phyloP scores from a whole-genome alignment of 2,888 invertebrate species.

The Brachycybe producta region DNA sequence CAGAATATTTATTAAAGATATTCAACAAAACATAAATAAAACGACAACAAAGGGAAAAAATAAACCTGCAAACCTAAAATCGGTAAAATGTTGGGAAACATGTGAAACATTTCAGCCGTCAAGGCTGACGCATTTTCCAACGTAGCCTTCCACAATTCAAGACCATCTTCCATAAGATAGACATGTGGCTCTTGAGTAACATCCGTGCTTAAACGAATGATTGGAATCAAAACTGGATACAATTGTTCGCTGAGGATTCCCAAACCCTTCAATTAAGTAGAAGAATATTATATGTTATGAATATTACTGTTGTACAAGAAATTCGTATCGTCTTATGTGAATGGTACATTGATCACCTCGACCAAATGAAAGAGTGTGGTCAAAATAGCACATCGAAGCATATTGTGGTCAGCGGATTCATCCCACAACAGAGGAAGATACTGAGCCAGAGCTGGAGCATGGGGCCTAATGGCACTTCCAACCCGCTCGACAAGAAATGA shows the following conservation, averaged over 20 bases:
- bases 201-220: constrained; percentile 62
- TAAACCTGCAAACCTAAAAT: constrained; percentile 48
- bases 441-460: constrained; percentile 53
- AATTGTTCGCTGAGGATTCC: constrained; percentile 39
- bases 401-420: constrained; percentile 71
- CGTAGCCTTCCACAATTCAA: constrained; percentile 76
- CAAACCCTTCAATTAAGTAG: constrained; percentile 33
- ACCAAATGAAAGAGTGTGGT: constrained; percentile 74
- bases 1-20: not conserved
- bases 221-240: constrained; percentile 44
- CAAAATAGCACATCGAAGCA: constrained; percentile 81
- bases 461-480: constrained; percentile 56
- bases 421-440: constrained; percentile 81
- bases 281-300: too few relatives aligned
- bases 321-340: not conserved
- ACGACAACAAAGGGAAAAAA: not conserved
- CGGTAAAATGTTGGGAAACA: constrained; percentile 59
- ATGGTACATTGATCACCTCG: constrained; percentile 43
- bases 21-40: not conserved
- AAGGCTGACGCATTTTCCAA: constrained; percentile 56
- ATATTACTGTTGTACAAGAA: not conserved
- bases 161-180: constrained; percentile 80
- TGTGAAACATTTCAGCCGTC: constrained; percentile 43
- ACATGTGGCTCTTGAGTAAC: constrained; percentile 64
- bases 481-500: constrained; percentile 79